Conservation (phyloP, 2,888 invertebrate species). For the Sicus ferrugineus region DNA sequence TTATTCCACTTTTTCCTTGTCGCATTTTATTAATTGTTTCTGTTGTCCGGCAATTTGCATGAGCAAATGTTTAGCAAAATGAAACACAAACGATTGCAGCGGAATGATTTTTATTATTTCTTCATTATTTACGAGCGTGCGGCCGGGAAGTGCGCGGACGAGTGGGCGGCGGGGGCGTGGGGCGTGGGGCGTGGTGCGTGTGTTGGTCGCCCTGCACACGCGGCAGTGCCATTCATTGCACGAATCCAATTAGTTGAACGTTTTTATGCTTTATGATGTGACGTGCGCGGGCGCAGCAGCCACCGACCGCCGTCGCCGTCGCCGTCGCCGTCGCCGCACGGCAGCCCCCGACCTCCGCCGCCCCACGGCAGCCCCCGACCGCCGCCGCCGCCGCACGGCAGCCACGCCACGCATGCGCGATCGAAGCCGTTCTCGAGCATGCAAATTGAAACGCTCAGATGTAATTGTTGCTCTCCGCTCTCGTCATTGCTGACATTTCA, state of each 20-base stretch:
- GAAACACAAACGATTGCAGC: not conserved
- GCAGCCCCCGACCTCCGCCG: too few relatives aligned
- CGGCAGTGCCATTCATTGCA: slow-evolving; percentile 41
- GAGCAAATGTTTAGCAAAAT: slow-evolving; percentile 24
- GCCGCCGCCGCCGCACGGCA: too few relatives aligned
- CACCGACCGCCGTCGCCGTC: not conserved
- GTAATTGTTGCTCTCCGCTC: too few relatives aligned
- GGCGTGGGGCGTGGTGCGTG: not conserved
- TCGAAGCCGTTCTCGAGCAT: too few relatives aligned
- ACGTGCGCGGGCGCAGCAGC: slow-evolving; percentile 34
- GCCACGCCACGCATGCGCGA: too few relatives aligned
- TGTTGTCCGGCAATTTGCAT: slow-evolving; percentile 21
- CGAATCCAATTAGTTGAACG: slow-evolving; percentile 45
- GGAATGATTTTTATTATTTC: slow-evolving; percentile 21
- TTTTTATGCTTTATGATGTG: slow-evolving; percentile 40
- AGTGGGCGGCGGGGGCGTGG: not conserved
- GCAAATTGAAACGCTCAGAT: too few relatives aligned
- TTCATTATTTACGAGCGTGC: slow-evolving; percentile 5
- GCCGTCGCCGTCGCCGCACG: too few relatives aligned
- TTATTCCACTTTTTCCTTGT: not conserved
- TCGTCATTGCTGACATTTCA: too few relatives aligned
- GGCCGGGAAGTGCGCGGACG: not conserved
- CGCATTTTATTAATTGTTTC: slow-evolving; percentile 19
- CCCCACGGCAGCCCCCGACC: too few relatives aligned
- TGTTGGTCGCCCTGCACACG: not conserved